Conservation (phyloP, 2,888 invertebrate species). For the Drosophila rellima region DNA sequence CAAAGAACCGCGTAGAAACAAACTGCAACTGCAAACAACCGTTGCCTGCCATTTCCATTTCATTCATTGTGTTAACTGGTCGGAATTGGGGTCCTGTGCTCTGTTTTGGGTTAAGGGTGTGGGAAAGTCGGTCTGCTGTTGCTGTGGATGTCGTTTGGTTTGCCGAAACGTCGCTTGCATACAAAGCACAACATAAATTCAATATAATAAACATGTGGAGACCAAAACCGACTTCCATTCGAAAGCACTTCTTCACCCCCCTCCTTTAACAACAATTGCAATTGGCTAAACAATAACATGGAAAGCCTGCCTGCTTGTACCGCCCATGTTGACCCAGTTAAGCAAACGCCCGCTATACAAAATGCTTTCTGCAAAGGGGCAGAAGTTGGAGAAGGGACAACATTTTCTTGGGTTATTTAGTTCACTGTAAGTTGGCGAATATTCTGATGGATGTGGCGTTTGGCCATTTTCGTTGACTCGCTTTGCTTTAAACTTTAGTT, state of each 20-base stretch:
- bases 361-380: conserved; percentile 2
- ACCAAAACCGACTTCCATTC: background rate
- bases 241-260: background rate
- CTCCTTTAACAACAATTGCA: conserved; percentile 49
- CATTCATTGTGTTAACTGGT: conserved; percentile 35
- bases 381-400: background rate
- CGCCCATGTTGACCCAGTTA: conserved; percentile 56
- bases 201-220: conserved; percentile 58
- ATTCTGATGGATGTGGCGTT: conserved; percentile 54
- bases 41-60: conserved; percentile 37
- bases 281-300: conserved; percentile 60
- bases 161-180: conserved; percentile 50
- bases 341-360: conserved; percentile 10
- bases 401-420: conserved; percentile 52
- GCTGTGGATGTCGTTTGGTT: conserved; percentile 27
- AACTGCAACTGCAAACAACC: conserved; percentile 37
- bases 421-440: conserved; percentile 36
- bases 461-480: conserved; percentile 46
- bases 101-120: background rate
- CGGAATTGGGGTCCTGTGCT: conserved; percentile 11
- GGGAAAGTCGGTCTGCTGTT: conserved; percentile 4
- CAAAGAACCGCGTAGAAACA: conserved; percentile 15
- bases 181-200: conserved; percentile 60
- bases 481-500: conserved; percentile 56
- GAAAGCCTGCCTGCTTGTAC: conserved; percentile 27